Percentiles rank a stretch among this genome's conserved stretches.
phyloP scores from a whole-genome alignment of 2,113 vertebrate species.

The Suricata suricatta region DNA sequence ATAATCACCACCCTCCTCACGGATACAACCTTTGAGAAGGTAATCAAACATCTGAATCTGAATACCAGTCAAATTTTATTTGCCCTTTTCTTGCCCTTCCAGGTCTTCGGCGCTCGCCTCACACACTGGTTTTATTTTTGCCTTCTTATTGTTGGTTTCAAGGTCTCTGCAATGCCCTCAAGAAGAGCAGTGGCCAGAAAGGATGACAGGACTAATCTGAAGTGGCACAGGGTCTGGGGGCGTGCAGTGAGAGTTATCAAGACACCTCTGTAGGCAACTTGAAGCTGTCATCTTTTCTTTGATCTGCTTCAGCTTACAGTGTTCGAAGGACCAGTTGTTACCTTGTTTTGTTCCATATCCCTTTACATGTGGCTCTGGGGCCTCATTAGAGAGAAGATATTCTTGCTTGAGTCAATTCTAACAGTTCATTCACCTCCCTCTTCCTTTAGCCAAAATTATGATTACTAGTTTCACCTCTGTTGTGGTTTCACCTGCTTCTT shows the following conservation, averaged over 20 bases:
- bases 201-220: neutral
- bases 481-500: neutral
- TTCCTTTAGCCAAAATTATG: neutral
- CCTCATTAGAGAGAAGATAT: neutral
- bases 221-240: neutral
- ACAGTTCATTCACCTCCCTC: neutral
- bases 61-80: neutral
- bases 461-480: neutral
- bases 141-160: neutral
- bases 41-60: neutral
- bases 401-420: neutral
- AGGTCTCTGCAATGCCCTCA: neutral
- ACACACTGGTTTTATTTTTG: neutral
- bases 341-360: neutral
- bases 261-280: neutral
- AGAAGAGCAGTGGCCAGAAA: neutral
- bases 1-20: neutral
- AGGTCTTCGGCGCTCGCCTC: neutral
- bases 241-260: neutral
- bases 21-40: neutral
- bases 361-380: neutral
- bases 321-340: neutral
- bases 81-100: neutral
- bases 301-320: neutral
- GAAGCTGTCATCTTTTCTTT: neutral